These are phyloP conservation scores for Taurulus bubalis DNA, from an alignment of 2,113 vertebrate species.

Conservation along the genomic window DNA sequence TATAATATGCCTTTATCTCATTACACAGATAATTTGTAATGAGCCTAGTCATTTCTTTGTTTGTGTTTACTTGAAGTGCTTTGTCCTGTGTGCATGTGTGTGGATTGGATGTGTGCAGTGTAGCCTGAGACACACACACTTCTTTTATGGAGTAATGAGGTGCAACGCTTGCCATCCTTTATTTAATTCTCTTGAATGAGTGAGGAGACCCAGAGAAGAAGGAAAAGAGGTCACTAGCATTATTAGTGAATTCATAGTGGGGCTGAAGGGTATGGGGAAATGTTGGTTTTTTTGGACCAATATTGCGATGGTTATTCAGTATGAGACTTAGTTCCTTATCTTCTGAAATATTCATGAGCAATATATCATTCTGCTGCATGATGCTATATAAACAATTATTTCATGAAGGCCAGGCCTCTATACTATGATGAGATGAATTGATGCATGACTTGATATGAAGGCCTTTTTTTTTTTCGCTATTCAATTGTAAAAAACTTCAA, in stretches of 20 bases:
- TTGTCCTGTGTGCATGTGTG: not conserved
- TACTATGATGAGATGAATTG: not conserved
- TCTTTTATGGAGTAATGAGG: not conserved
- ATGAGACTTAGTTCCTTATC: not conserved
- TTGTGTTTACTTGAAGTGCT: constrained; percentile 18
- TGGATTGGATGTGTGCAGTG: not conserved
- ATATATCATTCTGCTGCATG: not conserved
- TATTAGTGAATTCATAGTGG: not conserved
- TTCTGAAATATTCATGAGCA: not conserved
- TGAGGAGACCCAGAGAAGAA: not conserved
- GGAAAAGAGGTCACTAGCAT: not conserved
- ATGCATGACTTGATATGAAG: not conserved
- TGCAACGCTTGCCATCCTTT: constrained; percentile 5
- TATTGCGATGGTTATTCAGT: not conserved
- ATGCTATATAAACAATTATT: not conserved
- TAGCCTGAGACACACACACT: not conserved
- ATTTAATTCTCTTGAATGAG: not conserved
- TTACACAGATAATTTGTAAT: constrained; percentile 2
- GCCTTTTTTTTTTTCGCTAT: not conserved
- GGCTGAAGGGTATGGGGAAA: not conserved
- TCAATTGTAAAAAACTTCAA: not conserved
- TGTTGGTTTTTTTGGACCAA: not conserved
- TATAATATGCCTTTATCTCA: constrained; percentile 7
- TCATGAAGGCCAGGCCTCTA: not conserved
- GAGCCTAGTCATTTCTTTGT: constrained; percentile 7